Evolutionary conservation across 92 coral and sea anemone species (phyloP).

Genomic region (Palythoa caribaeorum): DNA sequence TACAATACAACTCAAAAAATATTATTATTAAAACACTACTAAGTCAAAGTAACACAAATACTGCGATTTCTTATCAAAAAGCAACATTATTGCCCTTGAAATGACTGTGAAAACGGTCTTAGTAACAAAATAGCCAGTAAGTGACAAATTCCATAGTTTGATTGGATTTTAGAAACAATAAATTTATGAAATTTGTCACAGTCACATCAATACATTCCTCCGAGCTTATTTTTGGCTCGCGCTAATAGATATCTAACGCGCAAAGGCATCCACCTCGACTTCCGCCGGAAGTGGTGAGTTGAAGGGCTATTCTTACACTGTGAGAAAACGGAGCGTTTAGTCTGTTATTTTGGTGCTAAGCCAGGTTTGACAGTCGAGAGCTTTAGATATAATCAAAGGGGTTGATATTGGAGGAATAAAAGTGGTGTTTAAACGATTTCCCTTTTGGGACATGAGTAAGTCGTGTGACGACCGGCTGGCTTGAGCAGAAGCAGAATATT

Average conservation of each 20-base stretch:
- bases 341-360: background rate
- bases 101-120: background rate
- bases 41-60: background rate
- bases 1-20: no score
- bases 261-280: background rate
- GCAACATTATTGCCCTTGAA: no score
- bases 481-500: background rate
- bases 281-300: constrained; percentile 31
- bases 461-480: constrained; percentile 12
- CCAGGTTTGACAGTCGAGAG: background rate
- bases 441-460: constrained; percentile 24
- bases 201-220: background rate
- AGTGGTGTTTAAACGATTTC: background rate
- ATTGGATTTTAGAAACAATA: background rate
- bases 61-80: no score
- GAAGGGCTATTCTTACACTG: background rate
- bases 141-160: constrained; percentile 1
- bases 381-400: background rate
- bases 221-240: no score
- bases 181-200: background rate
- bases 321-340: background rate
- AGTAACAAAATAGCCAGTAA: background rate
- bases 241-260: background rate
- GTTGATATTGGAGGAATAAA: background rate
- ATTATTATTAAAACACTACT: background rate